phyloP scores from a whole-genome alignment of 2,113 vertebrate genomes.

The Brienomyrus brachyistius region DNA sequence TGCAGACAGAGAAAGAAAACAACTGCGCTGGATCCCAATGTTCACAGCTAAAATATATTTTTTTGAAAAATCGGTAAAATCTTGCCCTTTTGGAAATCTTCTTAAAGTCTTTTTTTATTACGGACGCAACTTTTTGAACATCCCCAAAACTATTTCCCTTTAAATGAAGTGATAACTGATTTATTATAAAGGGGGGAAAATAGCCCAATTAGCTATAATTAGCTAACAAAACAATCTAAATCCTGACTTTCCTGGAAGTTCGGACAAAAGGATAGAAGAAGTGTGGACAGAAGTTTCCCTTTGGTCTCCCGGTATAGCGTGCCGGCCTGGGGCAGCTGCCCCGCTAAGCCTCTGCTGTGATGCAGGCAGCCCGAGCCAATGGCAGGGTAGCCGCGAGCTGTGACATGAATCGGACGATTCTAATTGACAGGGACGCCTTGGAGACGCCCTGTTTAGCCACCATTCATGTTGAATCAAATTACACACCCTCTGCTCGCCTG shows the following conservation, averaged over 20 bases:
- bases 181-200: neutral
- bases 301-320: conserved; percentile 34
- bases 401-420: conserved; percentile 63
- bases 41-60: neutral
- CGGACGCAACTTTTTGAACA: neutral
- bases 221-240: neutral
- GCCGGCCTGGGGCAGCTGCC: conserved; percentile 50
- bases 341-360: conserved; percentile 25
- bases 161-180: neutral
- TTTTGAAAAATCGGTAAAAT: neutral
- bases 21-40: neutral
- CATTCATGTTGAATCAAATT: conserved; percentile 66
- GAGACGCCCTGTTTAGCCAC: conserved; percentile 63
- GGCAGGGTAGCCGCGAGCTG: conserved; percentile 35
- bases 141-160: neutral
- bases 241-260: conserved; percentile 20
- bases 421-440: conserved; percentile 64
- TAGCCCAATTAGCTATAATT: neutral
- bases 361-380: conserved; percentile 37
- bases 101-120: neutral
- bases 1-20: conserved; percentile 29
- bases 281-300: conserved; percentile 40
- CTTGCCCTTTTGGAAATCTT: neutral
- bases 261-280: conserved; percentile 22
- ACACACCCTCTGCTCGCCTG: conserved; percentile 59